These are phyloP conservation scores for Apomyelois bistriatella DNA, from an alignment of 2,888 invertebrate species.

Conservation along the genomic window DNA sequence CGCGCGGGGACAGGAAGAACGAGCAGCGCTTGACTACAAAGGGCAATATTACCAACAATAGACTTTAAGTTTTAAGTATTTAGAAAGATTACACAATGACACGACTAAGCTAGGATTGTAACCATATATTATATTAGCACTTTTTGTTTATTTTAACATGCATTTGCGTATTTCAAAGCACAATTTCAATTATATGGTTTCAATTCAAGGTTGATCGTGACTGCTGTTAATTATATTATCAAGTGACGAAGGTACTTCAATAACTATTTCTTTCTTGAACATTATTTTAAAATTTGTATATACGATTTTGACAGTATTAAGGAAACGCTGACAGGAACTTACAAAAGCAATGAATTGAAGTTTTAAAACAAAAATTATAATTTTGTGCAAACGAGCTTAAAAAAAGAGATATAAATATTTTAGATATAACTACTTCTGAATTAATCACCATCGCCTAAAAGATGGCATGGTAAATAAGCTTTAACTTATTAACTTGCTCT, in stretches of 20 bases:
- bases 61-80: constrained; percentile 18
- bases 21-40: constrained; percentile 80
- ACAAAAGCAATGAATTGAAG: not conserved
- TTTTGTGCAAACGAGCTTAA: too few relatives aligned
- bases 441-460: not conserved
- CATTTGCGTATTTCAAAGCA: constrained; percentile 8
- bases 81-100: constrained; percentile 1
- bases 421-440: not conserved
- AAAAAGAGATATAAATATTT: too few relatives aligned
- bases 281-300: not conserved
- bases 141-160: constrained; percentile 8
- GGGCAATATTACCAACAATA: constrained; percentile 81
- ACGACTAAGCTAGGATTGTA: constrained; percentile 6
- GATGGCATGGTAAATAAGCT: not conserved
- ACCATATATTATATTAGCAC: constrained; percentile 11
- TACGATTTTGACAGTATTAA: constrained; percentile 1
- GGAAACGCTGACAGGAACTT: not conserved
- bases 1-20: constrained; percentile 61
- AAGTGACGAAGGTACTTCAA: constrained; percentile 8
- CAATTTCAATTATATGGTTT: not conserved
- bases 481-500: not conserved
- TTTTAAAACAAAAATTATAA: not conserved
- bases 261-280: not conserved
- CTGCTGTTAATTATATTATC: constrained; percentile 7
- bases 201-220: constrained; percentile 12